Percentiles rank a stretch among this genome's conserved stretches.
phyloP scores from a whole-genome alignment of 2,113 vertebrate genomes.

The Odocoileus virginianus region DNA sequence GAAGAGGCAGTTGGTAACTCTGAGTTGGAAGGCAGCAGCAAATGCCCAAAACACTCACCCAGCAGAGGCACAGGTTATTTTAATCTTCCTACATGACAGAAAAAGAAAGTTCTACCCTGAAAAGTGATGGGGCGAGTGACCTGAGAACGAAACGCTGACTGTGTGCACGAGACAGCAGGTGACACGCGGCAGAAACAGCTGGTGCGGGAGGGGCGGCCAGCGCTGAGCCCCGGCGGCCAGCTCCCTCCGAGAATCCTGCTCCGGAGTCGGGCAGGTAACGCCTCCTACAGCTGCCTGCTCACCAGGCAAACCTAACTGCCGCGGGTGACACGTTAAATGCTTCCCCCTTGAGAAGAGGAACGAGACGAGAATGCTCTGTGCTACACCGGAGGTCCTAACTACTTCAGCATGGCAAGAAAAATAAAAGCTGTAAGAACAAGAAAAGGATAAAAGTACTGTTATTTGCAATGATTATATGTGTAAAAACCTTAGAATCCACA shows the following conservation, averaged over 20 bases:
- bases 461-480: background rate
- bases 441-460: background rate
- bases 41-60: background rate
- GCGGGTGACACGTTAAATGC: rapidly evolving
- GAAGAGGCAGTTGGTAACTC: rapidly evolving
- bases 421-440: background rate
- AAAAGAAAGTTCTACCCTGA: background rate
- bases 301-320: background rate
- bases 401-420: background rate
- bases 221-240: rapidly evolving
- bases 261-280: background rate
- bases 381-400: background rate
- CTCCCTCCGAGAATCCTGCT: background rate
- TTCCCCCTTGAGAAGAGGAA: background rate
- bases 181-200: rapidly evolving
- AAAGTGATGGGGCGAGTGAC: background rate
- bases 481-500: background rate
- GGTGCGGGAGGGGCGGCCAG: rapidly evolving
- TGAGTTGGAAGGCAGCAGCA: background rate
- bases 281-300: background rate
- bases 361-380: rapidly evolving
- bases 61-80: rapidly evolving
- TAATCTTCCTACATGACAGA: background rate
- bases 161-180: too few relatives aligned
- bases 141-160: background rate